Percentiles rank a stretch among this genome's conserved stretches.
These are phyloP conservation scores for Polyodon spathula DNA, from an alignment of 2,113 vertebrate genomes.

Conservation along the genomic window DNA sequence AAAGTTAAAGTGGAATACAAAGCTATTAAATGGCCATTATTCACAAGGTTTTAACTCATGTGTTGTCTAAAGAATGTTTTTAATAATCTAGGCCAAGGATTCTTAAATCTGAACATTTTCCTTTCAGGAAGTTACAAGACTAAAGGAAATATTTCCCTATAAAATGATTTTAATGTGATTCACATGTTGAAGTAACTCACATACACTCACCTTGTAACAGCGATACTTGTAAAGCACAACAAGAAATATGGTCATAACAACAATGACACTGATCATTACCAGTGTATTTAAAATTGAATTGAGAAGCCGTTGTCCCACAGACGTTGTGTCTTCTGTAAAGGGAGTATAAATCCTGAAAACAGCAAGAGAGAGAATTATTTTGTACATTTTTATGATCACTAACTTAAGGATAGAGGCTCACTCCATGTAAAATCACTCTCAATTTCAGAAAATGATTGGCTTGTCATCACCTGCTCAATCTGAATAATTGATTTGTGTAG, in stretches of 20 bases:
- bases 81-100: not conserved
- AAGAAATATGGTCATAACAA: constrained; percentile 88
- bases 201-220: constrained; percentile 82
- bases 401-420: too few species aligned
- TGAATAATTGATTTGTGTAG: too few species aligned
- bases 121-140: not conserved
- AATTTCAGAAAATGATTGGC: too few species aligned
- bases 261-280: constrained; percentile 93
- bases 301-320: constrained; percentile 79
- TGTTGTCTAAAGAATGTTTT: not conserved
- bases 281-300: constrained; percentile 91
- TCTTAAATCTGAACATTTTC: not conserved
- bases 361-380: constrained; percentile 16
- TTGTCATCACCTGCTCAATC: too few species aligned
- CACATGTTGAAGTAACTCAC: not conserved
- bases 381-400: not conserved
- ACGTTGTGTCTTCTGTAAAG: constrained; percentile 80
- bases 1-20: too few species aligned
- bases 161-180: too few species aligned
- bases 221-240: constrained; percentile 91
- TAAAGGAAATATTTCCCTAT: too few species aligned
- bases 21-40: not conserved
- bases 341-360: constrained; percentile 85
- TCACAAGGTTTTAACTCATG: not conserved
- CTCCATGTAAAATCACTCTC: too few species aligned